Conservation (phyloP, 1,140 invertebrate genomes). For the Aphelinus certus region DNA sequence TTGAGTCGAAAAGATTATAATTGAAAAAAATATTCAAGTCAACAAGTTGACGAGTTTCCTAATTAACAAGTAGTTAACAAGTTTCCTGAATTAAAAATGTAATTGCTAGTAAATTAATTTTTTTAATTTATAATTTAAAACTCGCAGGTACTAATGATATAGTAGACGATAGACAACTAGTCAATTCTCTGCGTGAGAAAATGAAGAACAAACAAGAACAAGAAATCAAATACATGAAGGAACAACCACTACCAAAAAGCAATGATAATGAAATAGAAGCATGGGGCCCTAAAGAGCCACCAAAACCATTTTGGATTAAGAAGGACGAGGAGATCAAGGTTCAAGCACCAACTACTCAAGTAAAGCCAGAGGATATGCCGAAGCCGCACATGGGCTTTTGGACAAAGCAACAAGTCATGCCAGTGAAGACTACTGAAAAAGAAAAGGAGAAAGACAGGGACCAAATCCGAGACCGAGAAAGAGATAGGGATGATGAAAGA, state of each 20-base stretch:
- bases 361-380: conserved; percentile 63
- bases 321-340: conserved; percentile 61
- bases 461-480: conserved; percentile 48
- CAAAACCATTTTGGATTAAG: conserved; percentile 63
- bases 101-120: not conserved
- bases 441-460: conserved; percentile 48
- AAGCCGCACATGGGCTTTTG: conserved; percentile 66
- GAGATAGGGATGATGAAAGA: conserved; percentile 49
- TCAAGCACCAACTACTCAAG: conserved; percentile 7
- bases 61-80: too few relatives aligned
- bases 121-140: conserved; percentile 21
- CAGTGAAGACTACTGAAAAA: conserved; percentile 55
- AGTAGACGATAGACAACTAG: conserved; percentile 53
- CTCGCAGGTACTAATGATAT: conserved; percentile 2
- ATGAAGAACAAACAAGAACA: conserved; percentile 64
- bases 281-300: conserved; percentile 63
- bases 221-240: conserved; percentile 43
- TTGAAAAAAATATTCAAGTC: not conserved
- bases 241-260: not conserved
- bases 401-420: conserved; percentile 65
- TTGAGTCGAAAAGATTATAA: conserved; percentile 61
- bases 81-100: not conserved
- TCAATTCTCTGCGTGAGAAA: conserved; percentile 61
- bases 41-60: too few relatives aligned
- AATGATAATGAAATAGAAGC: conserved; percentile 54